Conservation (phyloP, 2,888 invertebrate genomes). For the Strigamia transsilvanica region DNA sequence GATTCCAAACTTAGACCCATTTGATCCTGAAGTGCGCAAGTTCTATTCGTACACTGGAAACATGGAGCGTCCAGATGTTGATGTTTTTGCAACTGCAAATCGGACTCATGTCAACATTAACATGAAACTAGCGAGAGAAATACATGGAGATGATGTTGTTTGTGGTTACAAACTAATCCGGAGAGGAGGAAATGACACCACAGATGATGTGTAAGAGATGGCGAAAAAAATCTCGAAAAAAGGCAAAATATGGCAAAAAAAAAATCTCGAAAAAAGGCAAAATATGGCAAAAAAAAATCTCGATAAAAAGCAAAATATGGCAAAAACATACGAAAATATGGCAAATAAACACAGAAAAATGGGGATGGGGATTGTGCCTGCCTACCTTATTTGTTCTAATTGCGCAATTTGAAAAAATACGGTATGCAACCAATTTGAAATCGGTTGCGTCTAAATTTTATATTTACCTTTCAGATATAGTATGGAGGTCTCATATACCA, state of each 20-base stretch:
- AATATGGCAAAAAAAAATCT: no score
- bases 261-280: no score
- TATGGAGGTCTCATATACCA: not conserved
- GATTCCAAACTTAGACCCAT: slow-evolving; percentile 54
- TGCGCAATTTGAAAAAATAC: no score
- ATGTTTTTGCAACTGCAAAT: not conserved
- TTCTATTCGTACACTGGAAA: not conserved
- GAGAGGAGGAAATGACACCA: not conserved
- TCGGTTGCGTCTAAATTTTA: no score
- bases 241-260: no score
- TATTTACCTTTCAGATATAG: not conserved
- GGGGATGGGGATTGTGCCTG: no score
- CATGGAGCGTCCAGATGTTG: not conserved
- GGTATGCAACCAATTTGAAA: no score
- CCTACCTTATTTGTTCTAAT: no score
- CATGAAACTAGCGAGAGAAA: not conserved
- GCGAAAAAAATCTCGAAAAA: no score
- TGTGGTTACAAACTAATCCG: slow-evolving; percentile 51
- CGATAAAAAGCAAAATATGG: no score
- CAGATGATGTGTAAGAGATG: slow-evolving; percentile 28
- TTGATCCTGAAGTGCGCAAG: slow-evolving; percentile 49
- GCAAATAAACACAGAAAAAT: no score
- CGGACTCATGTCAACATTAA: not conserved
- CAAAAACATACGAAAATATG: no score
- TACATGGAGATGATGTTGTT: not conserved